Percentiles rank a stretch among this genome's conserved stretches.
Evolutionary conservation across 1,140 invertebrate genomes (phyloP).

Genomic region (Hyphantria cunea): DNA sequence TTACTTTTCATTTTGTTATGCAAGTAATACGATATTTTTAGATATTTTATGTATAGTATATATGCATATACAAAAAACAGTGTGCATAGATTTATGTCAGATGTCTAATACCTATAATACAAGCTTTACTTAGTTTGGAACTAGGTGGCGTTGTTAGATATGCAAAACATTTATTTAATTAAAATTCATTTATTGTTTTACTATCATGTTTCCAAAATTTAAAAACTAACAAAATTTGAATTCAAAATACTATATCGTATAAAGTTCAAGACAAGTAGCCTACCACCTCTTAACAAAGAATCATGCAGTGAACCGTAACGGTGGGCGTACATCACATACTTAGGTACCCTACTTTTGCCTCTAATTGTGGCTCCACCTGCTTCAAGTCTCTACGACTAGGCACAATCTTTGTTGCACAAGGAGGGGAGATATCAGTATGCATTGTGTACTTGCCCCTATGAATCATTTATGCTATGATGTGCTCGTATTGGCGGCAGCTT

Average conservation of each 20-base stretch:
- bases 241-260: background rate
- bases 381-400: conserved; percentile 27
- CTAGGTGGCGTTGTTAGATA: too few relatives aligned
- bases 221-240: background rate
- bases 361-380: conserved; percentile 58
- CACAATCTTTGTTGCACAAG: conserved; percentile 31
- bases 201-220: too few relatives aligned
- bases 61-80: too few relatives aligned
- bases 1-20: too few relatives aligned
- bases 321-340: conserved; percentile 51
- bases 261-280: background rate
- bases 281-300: conserved; percentile 37
- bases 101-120: too few relatives aligned
- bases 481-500: background rate
- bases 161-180: too few relatives aligned
- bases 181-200: too few relatives aligned
- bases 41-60: too few relatives aligned
- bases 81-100: too few relatives aligned
- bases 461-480: conserved; percentile 22
- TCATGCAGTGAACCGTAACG: conserved; percentile 39
- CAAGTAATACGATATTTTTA: too few relatives aligned
- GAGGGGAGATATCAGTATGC: conserved; percentile 28
- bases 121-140: too few relatives aligned
- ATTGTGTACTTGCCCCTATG: conserved; percentile 16
- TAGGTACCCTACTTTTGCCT: conserved; percentile 46